phyloP scores from a whole-genome alignment of 2,888 invertebrate genomes.

The Drosophila pseudotalamancana region DNA sequence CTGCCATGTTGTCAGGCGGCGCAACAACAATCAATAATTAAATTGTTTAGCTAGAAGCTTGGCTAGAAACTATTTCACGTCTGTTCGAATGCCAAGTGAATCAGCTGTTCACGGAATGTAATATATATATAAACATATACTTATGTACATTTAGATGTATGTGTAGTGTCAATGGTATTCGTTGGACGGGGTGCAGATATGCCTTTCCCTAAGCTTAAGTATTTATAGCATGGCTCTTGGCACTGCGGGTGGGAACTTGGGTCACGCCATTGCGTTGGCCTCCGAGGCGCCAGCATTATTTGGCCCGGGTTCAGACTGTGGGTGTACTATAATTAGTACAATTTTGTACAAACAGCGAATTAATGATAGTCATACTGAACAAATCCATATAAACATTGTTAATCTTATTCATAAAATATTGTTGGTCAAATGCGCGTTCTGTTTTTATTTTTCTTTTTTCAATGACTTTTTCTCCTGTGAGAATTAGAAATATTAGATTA shows the following conservation, averaged over 20 bases:
- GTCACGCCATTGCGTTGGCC: constrained; percentile 57
- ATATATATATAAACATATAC: no score
- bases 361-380: constrained; percentile 2
- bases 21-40: constrained; percentile 64
- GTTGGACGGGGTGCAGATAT: constrained; percentile 4
- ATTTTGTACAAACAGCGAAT: constrained; percentile 11
- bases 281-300: constrained; percentile 37
- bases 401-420: neutral
- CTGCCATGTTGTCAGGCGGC: constrained; percentile 33
- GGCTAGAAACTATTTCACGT: constrained; percentile 12
- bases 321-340: constrained; percentile 5
- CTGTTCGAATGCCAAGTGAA: constrained; percentile 30
- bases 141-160: neutral
- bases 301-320: constrained; percentile 12
- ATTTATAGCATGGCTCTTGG: constrained; percentile 53
- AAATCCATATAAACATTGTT: neutral
- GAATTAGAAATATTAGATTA: no score
- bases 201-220: constrained; percentile 1
- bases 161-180: constrained; percentile 17
- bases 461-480: no score
- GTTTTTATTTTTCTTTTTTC: no score
- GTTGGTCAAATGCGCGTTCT: no score
- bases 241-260: constrained; percentile 37
- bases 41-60: constrained; percentile 54
- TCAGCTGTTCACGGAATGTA: constrained; percentile 59